Percentiles rank a stretch among this genome's conserved stretches.
Evolutionary conservation across 2,797 vertebrate species (phyloP).

Genomic region (Hybognathus amarus): DNA sequence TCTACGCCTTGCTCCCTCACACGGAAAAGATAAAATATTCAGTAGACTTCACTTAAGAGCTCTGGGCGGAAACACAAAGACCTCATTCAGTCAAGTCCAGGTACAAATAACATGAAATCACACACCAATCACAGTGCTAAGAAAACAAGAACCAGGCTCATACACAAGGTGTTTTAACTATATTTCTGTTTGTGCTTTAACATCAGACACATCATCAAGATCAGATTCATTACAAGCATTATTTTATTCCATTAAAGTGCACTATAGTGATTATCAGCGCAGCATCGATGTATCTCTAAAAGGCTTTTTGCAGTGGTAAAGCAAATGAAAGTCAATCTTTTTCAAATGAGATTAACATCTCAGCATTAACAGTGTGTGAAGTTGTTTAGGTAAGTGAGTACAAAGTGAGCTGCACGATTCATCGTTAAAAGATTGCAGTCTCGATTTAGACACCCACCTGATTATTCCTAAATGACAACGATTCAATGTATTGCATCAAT

Average conservation of each 20-base stretch:
- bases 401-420: too few relatives aligned
- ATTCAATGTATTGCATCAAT: too few relatives aligned
- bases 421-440: too few relatives aligned
- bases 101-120: slow-evolving; percentile 27
- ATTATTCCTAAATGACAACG: too few relatives aligned
- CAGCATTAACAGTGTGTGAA: neutral
- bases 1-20: neutral
- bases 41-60: slow-evolving; percentile 23
- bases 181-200: neutral
- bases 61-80: slow-evolving; percentile 18
- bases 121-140: neutral
- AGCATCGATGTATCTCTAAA: neutral
- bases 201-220: neutral
- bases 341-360: neutral
- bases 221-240: neutral
- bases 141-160: neutral
- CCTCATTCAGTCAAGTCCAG: slow-evolving; percentile 39
- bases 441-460: too few relatives aligned
- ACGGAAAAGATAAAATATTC: slow-evolving; percentile 8
- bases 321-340: neutral
- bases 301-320: neutral
- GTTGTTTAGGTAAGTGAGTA: neutral
- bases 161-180: neutral
- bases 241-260: slow-evolving; percentile 15
- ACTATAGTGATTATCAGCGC: neutral